Base-by-base conservation (phyloP, 2,888 invertebrate species). In the Agriopis aurantiaria region DNA sequence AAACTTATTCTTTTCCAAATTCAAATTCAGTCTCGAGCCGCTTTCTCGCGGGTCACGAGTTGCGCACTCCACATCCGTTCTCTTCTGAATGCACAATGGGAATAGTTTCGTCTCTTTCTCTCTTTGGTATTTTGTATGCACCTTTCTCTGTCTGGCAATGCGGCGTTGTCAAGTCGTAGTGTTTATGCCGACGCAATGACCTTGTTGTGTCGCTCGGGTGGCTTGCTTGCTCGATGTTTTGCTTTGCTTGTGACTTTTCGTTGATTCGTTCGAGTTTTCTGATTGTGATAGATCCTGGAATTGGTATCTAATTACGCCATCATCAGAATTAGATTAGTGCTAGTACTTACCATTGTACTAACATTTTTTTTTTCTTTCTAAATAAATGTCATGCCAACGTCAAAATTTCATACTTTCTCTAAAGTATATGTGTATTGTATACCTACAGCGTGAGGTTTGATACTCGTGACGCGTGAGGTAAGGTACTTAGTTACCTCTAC, bases 41-140 rank as follows among this genome's bases (percentile, higher is more conserved):
- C 93, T 93, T 93, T 93, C 93, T 90, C 90, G 89, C 85, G 86
- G 91, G 91, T 92, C 91, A 91, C 91, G 90, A 90, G 88, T 88
- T 87, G 85, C 85, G 88, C 88, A 87, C 86, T 85, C 78, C 82
- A 88, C 88, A 91, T 89, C 92, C 90, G 93, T 91, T 93, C 91
- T 87, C 88, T 87, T 89, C 87, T 84, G 88, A 92, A 90, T 90
- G 91, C 88, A 91, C 89, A 91, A 90, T 89, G 85, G 82, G 82
- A 89, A 85, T 86, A 55, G 63, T 76, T 82, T 82, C 76, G 66
- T 92, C 91, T 86, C 87, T 72, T 74, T 92, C 82, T 75, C 69
- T 63, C 78, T 1, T 65, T 23, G 8, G 0, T 3, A n/a, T 48
- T 56, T 17, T 8, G 17, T 48, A 17, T 83, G 72, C 71, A 23